Percentiles rank a stretch among this genome's conserved stretches.
These are phyloP conservation scores for Lagodon rhomboides DNA, from an alignment of 2,797 vertebrate species.

Conservation along the genomic window DNA sequence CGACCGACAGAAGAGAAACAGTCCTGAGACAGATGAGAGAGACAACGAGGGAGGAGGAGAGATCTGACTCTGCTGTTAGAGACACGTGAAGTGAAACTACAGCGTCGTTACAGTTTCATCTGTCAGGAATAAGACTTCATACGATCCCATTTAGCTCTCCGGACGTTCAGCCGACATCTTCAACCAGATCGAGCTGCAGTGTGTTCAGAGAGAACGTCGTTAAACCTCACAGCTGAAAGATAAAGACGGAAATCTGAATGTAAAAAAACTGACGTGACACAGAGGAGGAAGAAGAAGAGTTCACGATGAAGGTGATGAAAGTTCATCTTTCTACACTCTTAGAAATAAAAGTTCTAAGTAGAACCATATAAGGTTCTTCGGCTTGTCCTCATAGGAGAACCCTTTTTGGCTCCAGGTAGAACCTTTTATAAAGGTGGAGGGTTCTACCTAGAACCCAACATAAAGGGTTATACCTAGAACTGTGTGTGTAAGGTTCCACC, in stretches of 20 bases:
- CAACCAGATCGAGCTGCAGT: not conserved
- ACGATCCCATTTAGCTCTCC: not conserved
- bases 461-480: too few species aligned
- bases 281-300: not conserved
- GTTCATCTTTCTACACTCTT: too few species aligned
- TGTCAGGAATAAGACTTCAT: constrained; percentile 14
- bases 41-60: not conserved
- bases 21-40: constrained; percentile 37
- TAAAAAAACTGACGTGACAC: not conserved
- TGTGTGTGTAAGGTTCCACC: too few species aligned
- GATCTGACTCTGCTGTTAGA: constrained; percentile 15
- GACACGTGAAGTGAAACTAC: constrained; percentile 21
- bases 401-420: too few species aligned
- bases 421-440: too few species aligned
- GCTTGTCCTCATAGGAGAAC: too few species aligned
- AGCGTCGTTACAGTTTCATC: constrained; percentile 11
- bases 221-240: not conserved
- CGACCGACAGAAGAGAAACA: constrained; percentile 29
- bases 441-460: too few species aligned
- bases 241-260: not conserved
- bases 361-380: too few species aligned
- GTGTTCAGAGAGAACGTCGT: not conserved
- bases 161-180: constrained; percentile 7
- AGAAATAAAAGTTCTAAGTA: too few species aligned
- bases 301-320: not conserved